These are phyloP conservation scores for Rhingia rostrata DNA, from an alignment of 2,888 invertebrate species.

Conservation along the genomic window DNA sequence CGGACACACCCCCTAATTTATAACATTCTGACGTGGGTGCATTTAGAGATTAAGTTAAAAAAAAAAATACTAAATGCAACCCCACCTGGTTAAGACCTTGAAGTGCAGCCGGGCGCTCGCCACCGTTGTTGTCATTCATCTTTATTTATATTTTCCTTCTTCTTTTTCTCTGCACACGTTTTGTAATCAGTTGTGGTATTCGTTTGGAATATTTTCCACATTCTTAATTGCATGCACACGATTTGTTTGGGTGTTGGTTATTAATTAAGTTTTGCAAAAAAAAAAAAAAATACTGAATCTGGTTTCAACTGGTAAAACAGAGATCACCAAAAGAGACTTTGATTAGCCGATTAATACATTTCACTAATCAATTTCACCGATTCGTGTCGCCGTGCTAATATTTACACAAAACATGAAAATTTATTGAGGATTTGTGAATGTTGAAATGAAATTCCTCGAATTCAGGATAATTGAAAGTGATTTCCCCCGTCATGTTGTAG, in stretches of 20 bases:
- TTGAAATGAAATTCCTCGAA: background rate
- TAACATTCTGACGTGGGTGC: slow-evolving; percentile 47
- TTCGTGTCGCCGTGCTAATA: slow-evolving; percentile 8
- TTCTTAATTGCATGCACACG: slow-evolving; percentile 68
- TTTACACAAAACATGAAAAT: background rate
- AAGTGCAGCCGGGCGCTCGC: slow-evolving; percentile 51
- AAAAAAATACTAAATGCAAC: background rate
- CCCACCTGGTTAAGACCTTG: slow-evolving; percentile 65
- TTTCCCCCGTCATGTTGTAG: background rate
- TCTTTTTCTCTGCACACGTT: slow-evolving; percentile 33
- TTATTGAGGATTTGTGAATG: background rate
- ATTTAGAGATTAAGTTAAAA: slow-evolving; percentile 42
- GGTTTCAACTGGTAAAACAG: slow-evolving; percentile 29
- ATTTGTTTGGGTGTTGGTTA: slow-evolving; percentile 68
- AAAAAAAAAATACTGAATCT: slow-evolving; percentile 17
- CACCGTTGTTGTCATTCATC: slow-evolving; percentile 57
- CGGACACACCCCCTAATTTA: slow-evolving; percentile 55
- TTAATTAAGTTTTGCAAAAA: slow-evolving; percentile 52
- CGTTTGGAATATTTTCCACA: slow-evolving; percentile 39
- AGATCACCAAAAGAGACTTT: slow-evolving; percentile 9
- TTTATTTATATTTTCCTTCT: slow-evolving; percentile 30
- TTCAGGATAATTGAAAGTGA: background rate
- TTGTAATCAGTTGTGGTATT: slow-evolving; percentile 53
- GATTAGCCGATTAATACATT: slow-evolving; percentile 26
- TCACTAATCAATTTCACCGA: slow-evolving; percentile 27